Conservation (phyloP, 2,113 vertebrate genomes). For the Pedionomus torquatus region DNA sequence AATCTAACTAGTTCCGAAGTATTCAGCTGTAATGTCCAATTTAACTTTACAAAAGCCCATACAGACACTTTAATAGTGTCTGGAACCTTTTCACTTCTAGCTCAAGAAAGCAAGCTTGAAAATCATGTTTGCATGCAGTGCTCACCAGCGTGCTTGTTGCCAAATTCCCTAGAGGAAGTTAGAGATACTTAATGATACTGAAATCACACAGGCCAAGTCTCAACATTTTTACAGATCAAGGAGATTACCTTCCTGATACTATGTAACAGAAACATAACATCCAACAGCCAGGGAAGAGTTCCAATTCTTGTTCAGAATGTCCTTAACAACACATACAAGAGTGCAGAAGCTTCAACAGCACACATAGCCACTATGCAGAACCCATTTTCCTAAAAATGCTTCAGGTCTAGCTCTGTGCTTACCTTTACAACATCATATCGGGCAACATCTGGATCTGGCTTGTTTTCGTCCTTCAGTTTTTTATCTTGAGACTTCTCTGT, state of each 20-base stretch:
- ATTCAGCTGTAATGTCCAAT: not conserved
- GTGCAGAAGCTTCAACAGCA: not conserved
- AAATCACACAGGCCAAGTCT: not conserved
- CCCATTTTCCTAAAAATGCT: not conserved
- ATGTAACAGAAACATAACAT: not conserved
- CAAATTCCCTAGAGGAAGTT: not conserved
- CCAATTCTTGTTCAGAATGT: not conserved
- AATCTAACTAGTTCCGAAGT: not conserved
- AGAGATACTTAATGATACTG: not conserved
- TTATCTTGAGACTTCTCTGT: conserved; percentile 68
- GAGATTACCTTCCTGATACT: not conserved
- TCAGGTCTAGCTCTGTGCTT: not conserved
- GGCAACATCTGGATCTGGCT: conserved; percentile 86
- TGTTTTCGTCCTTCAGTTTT: conserved; percentile 80
- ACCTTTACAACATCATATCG: conserved; percentile 90
- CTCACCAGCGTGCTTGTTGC: not conserved
- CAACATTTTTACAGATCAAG: not conserved
- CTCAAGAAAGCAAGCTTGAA: not conserved
- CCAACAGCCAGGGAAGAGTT: not conserved
- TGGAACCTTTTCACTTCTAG: not conserved
- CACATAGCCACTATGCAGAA: not conserved
- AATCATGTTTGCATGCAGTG: not conserved
- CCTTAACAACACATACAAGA: not conserved
- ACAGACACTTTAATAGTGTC: not conserved
- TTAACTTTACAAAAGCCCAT: not conserved